phyloP scores from a whole-genome alignment of 2,888 invertebrate genomes.

The Coronaproctus castanopsis region DNA sequence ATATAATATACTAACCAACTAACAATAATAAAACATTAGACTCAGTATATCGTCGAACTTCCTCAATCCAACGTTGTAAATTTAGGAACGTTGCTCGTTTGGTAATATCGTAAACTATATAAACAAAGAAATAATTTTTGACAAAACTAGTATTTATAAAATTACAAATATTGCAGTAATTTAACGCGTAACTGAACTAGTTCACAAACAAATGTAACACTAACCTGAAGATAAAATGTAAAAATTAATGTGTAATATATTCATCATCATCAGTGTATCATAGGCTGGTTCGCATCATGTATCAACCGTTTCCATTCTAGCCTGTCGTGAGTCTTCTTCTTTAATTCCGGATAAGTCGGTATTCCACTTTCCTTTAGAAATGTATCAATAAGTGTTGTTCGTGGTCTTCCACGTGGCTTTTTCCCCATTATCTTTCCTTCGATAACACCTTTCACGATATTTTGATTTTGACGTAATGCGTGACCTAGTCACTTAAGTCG shows the following conservation, averaged over 20 bases:
- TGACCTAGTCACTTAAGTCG: no score
- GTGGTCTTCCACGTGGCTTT: no score
- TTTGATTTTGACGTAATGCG: no score
- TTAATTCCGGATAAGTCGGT: no score
- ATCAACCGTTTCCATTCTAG: no score
- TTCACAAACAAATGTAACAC: slow-evolving; percentile 9
- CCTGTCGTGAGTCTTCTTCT: no score
- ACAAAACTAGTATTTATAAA: not conserved
- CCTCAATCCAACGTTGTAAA: slow-evolving; percentile 87
- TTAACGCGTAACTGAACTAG: slow-evolving; percentile 1
- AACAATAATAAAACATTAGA: slow-evolving; percentile 74
- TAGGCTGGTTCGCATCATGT: no score
- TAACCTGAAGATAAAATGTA: slow-evolving; percentile 11
- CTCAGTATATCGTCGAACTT: slow-evolving; percentile 82
- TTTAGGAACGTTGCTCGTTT: slow-evolving; percentile 78
- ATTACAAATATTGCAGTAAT: slow-evolving; percentile 4
- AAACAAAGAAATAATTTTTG: slow-evolving; percentile 11
- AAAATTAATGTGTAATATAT: slow-evolving; percentile 11
- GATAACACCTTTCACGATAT: no score
- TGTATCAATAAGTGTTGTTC: no score
- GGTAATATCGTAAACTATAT: slow-evolving; percentile 80
- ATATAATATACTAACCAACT: slow-evolving; percentile 57
- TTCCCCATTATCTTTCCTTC: no score
- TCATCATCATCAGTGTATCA: no score
- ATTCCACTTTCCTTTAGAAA: no score